Conservation (phyloP, 2,888 invertebrate genomes). For the Pinctada fucata region DNA sequence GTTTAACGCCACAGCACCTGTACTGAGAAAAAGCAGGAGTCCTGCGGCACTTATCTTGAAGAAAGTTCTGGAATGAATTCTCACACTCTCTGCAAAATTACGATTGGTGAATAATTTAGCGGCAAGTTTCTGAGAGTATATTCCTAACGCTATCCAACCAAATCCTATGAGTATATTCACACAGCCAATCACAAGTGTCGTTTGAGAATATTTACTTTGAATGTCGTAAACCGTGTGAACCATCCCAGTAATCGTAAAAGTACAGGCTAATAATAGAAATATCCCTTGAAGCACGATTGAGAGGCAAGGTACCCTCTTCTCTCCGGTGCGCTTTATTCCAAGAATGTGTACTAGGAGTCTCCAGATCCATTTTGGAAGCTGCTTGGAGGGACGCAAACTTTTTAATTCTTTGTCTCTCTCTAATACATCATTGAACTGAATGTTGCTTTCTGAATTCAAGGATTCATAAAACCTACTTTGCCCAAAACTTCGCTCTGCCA, state of each 20-base stretch:
- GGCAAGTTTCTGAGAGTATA: constrained; percentile 76
- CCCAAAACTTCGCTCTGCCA: background rate
- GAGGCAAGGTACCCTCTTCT: constrained; percentile 17
- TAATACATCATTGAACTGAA: background rate
- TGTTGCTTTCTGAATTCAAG: background rate
- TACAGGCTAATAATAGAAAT: constrained; percentile 65
- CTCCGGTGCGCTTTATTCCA: constrained; percentile 19
- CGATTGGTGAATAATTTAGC: constrained; percentile 74
- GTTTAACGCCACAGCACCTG: constrained; percentile 58
- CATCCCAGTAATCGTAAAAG: constrained; percentile 66
- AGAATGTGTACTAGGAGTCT: constrained; percentile 33
- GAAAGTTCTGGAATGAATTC: constrained; percentile 77
- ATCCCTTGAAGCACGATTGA: constrained; percentile 64
- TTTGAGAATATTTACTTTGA: constrained; percentile 66
- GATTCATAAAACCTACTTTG: background rate
- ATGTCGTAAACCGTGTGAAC: constrained; percentile 74
- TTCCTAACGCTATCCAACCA: constrained; percentile 75
- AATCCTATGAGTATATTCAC: constrained; percentile 73
- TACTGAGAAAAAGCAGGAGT: constrained; percentile 66
- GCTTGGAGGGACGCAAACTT: constrained; percentile 4
- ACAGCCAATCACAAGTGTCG: constrained; percentile 73
- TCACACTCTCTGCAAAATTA: constrained; percentile 75
- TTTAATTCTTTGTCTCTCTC: background rate
- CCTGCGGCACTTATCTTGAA: constrained; percentile 75
- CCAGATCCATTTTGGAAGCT: constrained; percentile 41